phyloP scores from a whole-genome alignment of 2,888 invertebrate species.

The Cerastis leucographa region DNA sequence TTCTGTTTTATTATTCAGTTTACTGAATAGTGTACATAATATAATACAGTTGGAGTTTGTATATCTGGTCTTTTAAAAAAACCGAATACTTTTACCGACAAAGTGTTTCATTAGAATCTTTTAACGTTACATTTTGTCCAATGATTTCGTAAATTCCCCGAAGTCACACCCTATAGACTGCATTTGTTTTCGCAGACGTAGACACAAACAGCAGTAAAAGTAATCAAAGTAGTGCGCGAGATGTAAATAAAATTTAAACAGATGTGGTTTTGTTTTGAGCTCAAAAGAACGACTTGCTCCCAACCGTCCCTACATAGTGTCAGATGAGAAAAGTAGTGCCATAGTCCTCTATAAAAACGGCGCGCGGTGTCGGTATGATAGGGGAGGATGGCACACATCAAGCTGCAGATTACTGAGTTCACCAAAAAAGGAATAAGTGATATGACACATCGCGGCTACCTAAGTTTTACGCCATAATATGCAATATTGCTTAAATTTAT shows the following conservation, averaged over 20 bases:
- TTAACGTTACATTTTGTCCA: not conserved
- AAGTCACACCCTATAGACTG: not conserved
- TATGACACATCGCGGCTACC: constrained; percentile 9
- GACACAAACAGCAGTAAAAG: constrained; percentile 10
- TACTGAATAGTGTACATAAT: not conserved
- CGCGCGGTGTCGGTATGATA: not conserved
- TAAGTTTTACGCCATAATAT: constrained; percentile 38
- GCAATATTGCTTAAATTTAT: constrained; percentile 54
- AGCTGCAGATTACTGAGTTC: not conserved
- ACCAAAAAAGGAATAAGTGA: not conserved
- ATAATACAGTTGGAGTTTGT: constrained; percentile 4
- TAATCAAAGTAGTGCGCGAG: not conserved
- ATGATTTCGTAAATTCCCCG: not conserved
- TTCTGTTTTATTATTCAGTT: constrained; percentile 15
- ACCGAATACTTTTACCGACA: not conserved
- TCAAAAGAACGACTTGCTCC: not conserved
- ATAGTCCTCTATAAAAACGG: not conserved
- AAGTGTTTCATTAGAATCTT: constrained; percentile 3
- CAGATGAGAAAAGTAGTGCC: not conserved
- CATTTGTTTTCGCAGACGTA: not conserved
- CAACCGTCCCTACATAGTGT: not conserved
- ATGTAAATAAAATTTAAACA: constrained; percentile 13
- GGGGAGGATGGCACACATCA: not conserved
- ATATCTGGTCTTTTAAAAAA: not conserved
- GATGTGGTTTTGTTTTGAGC: not conserved